Base-by-base conservation (phyloP, 53 echinoderm and acorn worm species). In the Patiria pectinifera region DNA sequence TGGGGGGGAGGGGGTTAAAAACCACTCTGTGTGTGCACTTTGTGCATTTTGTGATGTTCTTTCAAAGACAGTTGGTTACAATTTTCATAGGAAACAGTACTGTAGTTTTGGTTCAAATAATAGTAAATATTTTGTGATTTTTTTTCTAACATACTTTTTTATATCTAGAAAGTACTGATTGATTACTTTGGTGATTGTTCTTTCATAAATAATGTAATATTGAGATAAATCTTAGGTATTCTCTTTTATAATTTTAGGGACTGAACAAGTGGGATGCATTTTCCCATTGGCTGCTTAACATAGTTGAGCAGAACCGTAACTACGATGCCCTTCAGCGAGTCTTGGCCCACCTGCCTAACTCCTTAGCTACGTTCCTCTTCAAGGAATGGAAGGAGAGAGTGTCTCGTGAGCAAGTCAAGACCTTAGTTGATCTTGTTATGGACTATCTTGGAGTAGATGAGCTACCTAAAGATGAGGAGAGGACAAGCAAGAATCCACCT, bases 381-480 rank as follows among this genome's bases (percentile, higher is more conserved):
- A 96, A 96, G 84, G 93, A 93, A 14, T 96, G 96, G 96, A 95
- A 96, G 74, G 96, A 96, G 92, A 89, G 79, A 70, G 93, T 93
- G 11, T 85, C 93, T 0, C 74, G 82, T 45, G 96, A 95, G 49
- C 96, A 96, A 80, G 66, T 89, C 4, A 71, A 96, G 25, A 62
- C 82, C 35, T 91, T 96, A 10, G 83, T 95, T 9, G 53, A 62
- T 9, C 91, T 96, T 5, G 78, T 96, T 69, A 92, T 95, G 95
- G 93, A 96, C 79, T 93, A 96, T 86, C 83, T 96, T 16, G 84
- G 90, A 21, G 48, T 96, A 59, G 95, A 93, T 12, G 59, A 91
- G 43, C 96, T 94, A 0, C 82, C 87, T 9, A 80, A 47, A 23
- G 82, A 93, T 23, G 91, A 93, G 59, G 53, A 79, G 1, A 89